A percentile compares a stretch with the other conserved stretches of the same genome.
phyloP scores from a whole-genome alignment of 2,888 invertebrate genomes.

The Drosophila vallismaia region DNA sequence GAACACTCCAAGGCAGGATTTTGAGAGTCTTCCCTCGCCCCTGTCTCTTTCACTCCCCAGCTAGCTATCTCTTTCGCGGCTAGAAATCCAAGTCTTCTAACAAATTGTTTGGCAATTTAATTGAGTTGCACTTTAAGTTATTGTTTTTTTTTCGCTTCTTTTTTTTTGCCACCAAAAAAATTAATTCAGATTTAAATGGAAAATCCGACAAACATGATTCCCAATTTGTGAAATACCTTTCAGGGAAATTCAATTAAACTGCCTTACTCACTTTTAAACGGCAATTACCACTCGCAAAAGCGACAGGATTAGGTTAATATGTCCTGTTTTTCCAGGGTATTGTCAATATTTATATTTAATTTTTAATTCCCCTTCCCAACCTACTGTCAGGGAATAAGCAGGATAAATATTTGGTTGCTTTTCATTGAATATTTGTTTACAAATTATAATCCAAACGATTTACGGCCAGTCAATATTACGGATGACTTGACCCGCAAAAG shows the following conservation, averaged over 20 bases:
- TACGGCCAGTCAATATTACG: slow-evolving; percentile 22
- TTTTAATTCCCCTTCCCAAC: slow-evolving; percentile 1
- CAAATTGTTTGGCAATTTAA: no score
- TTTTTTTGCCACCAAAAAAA: not conserved
- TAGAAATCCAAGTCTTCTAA: not conserved
- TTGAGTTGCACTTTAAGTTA: not conserved
- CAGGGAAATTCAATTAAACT: slow-evolving; percentile 16
- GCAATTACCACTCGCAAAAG: slow-evolving; percentile 7
- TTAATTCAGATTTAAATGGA: not conserved
- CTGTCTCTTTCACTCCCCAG: not conserved
- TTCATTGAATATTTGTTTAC: slow-evolving; percentile 6
- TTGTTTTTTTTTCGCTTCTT: not conserved
- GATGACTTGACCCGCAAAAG: slow-evolving; percentile 27
- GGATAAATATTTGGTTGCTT: not conserved
- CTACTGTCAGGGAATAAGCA: no score
- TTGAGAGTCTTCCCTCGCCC: not conserved
- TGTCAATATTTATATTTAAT: not conserved
- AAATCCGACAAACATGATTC: not conserved
- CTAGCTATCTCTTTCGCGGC: not conserved
- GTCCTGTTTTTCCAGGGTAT: slow-evolving; percentile 2
- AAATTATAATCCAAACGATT: slow-evolving; percentile 37
- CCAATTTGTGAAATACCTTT: no score
- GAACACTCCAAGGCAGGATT: slow-evolving; percentile 17
- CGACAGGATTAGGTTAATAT: slow-evolving; percentile 18
- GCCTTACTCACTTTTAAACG: slow-evolving; percentile 3